These are phyloP conservation scores for Telenomus remus DNA, from an alignment of 1,140 invertebrate species.

Conservation along the genomic window DNA sequence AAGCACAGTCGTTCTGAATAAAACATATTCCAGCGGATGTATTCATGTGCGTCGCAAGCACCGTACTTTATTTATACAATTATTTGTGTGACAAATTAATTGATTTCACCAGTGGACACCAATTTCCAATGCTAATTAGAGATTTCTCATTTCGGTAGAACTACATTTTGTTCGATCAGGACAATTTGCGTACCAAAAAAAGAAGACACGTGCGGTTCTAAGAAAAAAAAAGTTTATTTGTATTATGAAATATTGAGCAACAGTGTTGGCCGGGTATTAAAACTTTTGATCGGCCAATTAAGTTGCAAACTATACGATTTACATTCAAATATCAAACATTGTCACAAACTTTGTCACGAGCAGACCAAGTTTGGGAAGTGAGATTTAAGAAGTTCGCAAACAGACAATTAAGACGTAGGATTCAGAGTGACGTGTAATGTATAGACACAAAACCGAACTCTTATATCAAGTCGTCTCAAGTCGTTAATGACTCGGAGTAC, in stretches of 20 bases:
- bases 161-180: no score
- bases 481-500: no score
- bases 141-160: no score
- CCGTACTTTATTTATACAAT: neutral
- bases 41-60: conserved; percentile 17
- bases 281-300: conserved; percentile 11
- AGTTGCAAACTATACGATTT: conserved; percentile 7
- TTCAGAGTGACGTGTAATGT: no score
- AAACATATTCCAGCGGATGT: conserved; percentile 20
- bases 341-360: conserved; percentile 4
- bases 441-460: no score
- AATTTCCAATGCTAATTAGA: neutral
- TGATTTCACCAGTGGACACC: neutral
- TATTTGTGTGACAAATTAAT: conserved; percentile 1
- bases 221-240: no score
- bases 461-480: no score
- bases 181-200: no score
- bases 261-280: neutral
- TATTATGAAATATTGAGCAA: conserved; percentile 3
- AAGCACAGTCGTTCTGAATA: conserved; percentile 24
- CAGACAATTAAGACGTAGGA: conserved; percentile 9
- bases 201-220: no score
- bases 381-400: conserved; percentile 22
- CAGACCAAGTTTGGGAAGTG: conserved; percentile 2
- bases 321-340: conserved; percentile 19